Percentiles rank a stretch among this genome's conserved stretches.
phyloP scores from a whole-genome alignment of 2,888 invertebrate genomes.

The Conchocele bisecta region DNA sequence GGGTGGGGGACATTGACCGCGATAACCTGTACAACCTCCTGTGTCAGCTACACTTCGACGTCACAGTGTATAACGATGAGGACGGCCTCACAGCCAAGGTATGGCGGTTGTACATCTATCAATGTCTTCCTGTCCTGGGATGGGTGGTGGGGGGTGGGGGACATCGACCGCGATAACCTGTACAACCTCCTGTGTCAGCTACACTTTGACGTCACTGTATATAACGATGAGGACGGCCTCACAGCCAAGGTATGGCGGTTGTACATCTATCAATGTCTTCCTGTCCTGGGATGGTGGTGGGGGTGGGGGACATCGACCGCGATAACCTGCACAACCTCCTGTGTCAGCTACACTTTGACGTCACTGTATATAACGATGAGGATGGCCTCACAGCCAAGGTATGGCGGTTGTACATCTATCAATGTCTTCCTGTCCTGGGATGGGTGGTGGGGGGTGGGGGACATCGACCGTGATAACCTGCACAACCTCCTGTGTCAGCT shows the following conservation, averaged over 20 bases:
- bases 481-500: conserved; percentile 72
- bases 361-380: conserved; percentile 69
- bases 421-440: no score
- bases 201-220: conserved; percentile 72
- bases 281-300: no score
- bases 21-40: conserved; percentile 74
- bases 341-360: conserved; percentile 74
- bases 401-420: no score
- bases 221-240: conserved; percentile 73
- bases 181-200: conserved; percentile 72
- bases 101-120: no score
- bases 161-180: conserved; percentile 76
- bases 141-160: conserved; percentile 65
- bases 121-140: no score
- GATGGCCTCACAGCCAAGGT: conserved; percentile 77
- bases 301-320: conserved; percentile 75
- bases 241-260: conserved; percentile 72
- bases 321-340: conserved; percentile 74
- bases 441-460: conserved; percentile 74
- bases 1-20: conserved; percentile 75
- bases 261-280: no score
- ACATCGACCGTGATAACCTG: conserved; percentile 76
- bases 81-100: conserved; percentile 77
- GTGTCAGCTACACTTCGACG: conserved; percentile 74
- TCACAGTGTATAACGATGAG: conserved; percentile 69